Percentiles rank a stretch among this genome's conserved stretches.
Conservation (phyloP, 2,797 vertebrate species). For the Gouania willdenowi region DNA sequence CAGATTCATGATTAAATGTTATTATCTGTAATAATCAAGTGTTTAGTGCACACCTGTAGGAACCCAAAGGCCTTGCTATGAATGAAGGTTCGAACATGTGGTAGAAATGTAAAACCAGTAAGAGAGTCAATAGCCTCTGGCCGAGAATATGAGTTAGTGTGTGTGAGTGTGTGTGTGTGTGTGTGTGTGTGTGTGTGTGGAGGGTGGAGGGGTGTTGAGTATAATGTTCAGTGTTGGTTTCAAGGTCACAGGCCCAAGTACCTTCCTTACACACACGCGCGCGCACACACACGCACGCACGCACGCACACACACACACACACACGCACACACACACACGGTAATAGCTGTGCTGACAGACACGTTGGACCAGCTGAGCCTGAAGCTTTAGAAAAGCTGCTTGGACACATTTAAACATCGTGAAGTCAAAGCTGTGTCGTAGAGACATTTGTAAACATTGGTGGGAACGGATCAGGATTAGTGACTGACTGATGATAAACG, state of each 20-base stretch:
- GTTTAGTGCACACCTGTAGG: too few species aligned
- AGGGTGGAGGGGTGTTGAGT: conserved; percentile 62
- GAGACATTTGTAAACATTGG: conserved; percentile 66
- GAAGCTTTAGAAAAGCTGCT: conserved; percentile 45
- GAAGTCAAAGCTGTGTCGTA: conserved; percentile 42
- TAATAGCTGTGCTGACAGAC: conserved; percentile 96
- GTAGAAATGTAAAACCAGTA: conserved; percentile 20
- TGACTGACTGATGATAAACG: conserved; percentile 27
- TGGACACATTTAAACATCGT: conserved; percentile 60
- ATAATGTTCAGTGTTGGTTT: conserved; percentile 76
- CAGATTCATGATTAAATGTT: too few species aligned
- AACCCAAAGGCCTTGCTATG: too few species aligned
- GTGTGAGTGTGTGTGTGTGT: conserved; percentile 33
- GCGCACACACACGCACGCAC: conserved; percentile 15
- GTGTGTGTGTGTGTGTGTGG: conserved; percentile 29
- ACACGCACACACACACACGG: conserved; percentile 59
- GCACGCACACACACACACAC: conserved; percentile 71
- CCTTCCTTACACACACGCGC: too few species aligned
- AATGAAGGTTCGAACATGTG: conserved; percentile 19
- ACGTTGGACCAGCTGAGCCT: conserved; percentile 87
- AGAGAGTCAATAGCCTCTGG: conserved; percentile 28
- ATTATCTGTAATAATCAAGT: too few species aligned
- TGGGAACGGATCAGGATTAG: conserved; percentile 42
- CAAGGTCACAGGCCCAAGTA: conserved; percentile 81
- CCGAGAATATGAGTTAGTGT: conserved; percentile 41